A percentile compares a stretch with the other conserved stretches of the same genome.
Evolutionary conservation across 2,113 vertebrate species (phyloP).

Genomic region (Thalassoma bifasciatum): DNA sequence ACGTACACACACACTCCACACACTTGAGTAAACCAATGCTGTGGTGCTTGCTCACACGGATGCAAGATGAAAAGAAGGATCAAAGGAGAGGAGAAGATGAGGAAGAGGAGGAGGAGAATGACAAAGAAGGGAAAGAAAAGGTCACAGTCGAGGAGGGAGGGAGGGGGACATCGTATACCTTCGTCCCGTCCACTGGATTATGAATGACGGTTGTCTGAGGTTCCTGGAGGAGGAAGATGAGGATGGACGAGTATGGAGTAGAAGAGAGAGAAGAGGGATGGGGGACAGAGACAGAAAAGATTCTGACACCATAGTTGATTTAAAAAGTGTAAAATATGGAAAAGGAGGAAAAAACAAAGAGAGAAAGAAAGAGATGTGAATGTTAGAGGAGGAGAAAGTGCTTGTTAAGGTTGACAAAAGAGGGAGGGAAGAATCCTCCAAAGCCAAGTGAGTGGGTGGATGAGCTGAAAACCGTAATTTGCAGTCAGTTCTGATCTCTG

Average conservation of each 20-base stretch:
- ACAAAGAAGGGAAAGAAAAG: constrained; percentile 37
- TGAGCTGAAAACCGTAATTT: constrained; percentile 63
- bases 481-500: constrained; percentile 42
- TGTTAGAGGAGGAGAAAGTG: constrained; percentile 57
- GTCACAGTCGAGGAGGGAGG: too few species aligned
- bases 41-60: constrained; percentile 39
- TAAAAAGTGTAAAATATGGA: constrained; percentile 33
- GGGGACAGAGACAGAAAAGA: constrained; percentile 37
- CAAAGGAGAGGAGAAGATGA: constrained; percentile 38
- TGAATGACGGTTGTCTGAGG: constrained; percentile 85
- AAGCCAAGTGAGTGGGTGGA: constrained; percentile 53
- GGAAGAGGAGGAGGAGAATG: constrained; percentile 53
- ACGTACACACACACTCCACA: background rate
- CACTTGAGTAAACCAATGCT: constrained; percentile 8
- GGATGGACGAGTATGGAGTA: constrained; percentile 41
- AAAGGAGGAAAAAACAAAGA: constrained; percentile 16
- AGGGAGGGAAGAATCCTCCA: constrained; percentile 55
- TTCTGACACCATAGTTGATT: constrained; percentile 49
- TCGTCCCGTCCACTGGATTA: constrained; percentile 81
- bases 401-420: constrained; percentile 47
- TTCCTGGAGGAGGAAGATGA: constrained; percentile 72
- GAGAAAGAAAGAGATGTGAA: constrained; percentile 33
- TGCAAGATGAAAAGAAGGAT: constrained; percentile 37
- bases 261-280: constrained; percentile 34
- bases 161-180: constrained; percentile 67